Percentiles rank a stretch among this genome's conserved stretches.
These are phyloP conservation scores for Salticus scenicus DNA, from an alignment of 2,888 invertebrate genomes.

Conservation along the genomic window DNA sequence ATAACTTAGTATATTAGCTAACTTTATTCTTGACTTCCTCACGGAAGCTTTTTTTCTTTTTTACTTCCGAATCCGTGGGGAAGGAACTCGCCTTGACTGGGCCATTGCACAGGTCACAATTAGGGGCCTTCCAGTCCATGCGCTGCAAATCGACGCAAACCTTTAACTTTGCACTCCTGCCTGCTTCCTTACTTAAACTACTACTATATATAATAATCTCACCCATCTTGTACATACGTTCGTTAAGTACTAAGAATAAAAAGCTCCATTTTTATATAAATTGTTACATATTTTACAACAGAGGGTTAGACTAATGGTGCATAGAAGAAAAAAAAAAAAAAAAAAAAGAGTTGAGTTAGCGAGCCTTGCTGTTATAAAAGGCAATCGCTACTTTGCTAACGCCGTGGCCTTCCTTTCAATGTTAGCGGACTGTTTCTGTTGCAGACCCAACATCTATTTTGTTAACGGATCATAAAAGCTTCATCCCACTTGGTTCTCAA, in stretches of 20 bases:
- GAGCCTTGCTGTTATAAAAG: slow-evolving; percentile 56
- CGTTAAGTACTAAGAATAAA: slow-evolving; percentile 64
- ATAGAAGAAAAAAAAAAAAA: slow-evolving; percentile 43
- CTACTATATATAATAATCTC: slow-evolving; percentile 65
- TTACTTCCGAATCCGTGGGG: slow-evolving; percentile 41
- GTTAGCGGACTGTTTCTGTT: slow-evolving; percentile 71
- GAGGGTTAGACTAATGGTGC: slow-evolving; percentile 69
- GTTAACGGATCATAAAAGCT: slow-evolving; percentile 70
- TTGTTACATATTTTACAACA: slow-evolving; percentile 71
- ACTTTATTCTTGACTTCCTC: slow-evolving; percentile 61
- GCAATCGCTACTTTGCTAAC: slow-evolving; percentile 67
- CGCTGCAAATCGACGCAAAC: slow-evolving; percentile 64
- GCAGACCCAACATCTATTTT: slow-evolving; percentile 70
- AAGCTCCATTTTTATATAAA: slow-evolving; percentile 70
- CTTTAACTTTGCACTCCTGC: slow-evolving; percentile 70
- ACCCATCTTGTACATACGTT: slow-evolving; percentile 71
- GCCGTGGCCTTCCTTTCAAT: slow-evolving; percentile 70
- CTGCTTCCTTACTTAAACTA: slow-evolving; percentile 69
- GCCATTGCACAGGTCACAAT: slow-evolving; percentile 68
- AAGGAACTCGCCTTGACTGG: slow-evolving; percentile 66
- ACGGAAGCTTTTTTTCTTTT: slow-evolving; percentile 36
- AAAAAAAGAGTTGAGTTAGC: slow-evolving; percentile 45
- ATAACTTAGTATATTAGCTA: slow-evolving; percentile 62
- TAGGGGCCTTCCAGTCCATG: slow-evolving; percentile 70
- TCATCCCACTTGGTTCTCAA: slow-evolving; percentile 70